Base-by-base conservation (phyloP, 2,113 vertebrate genomes). In the Labeo rohita region DNA sequence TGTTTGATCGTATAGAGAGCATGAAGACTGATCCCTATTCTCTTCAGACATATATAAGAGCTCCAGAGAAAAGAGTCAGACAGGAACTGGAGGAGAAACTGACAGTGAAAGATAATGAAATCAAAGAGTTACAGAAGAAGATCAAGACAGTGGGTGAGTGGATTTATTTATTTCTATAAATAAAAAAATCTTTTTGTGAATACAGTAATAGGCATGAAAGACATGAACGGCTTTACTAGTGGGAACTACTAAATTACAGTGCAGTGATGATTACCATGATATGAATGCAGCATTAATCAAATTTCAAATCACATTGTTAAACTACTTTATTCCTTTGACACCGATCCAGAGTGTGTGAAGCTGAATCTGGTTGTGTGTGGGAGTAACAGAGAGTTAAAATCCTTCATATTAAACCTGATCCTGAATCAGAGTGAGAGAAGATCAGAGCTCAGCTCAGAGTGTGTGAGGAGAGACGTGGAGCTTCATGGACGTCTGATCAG, bases 281-380 rank as follows among this genome's bases (percentile, higher is more conserved):
- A 7, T 59, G 56, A 21, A 59, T 59, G 56, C 56, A 21, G 2
- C 2, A 59, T 59, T n/a, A 3, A 5, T 54, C 39, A 4, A 39
- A 39, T 18, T 18, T 6, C 15, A 65, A 34, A 65, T 4, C 11
- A 6, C 0, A 13, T 3, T 16, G 1, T 68, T 39, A 39, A 68
- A 3, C 66, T 43, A 4, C 3, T 18, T 39, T 18, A 0, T 70
- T 70, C 0, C 3, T 70, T 70, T 70, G 3, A 5, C 54, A 2
- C 15, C 18, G 36, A 0, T 45, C 18, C 79, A 88, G 70, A 77
- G 13, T 0, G 65, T 86, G 8, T 88, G 86, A 34, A 28, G 85
- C 52, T 59, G 78, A 56, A 72, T 21, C 77, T 88, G 43, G 18
- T 85, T 59, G 13, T 91, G 49, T 77, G 49, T 36, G 74, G 74